These are phyloP conservation scores for Motacilla alba DNA, from an alignment of 2,113 vertebrate species.

Conservation along the genomic window DNA sequence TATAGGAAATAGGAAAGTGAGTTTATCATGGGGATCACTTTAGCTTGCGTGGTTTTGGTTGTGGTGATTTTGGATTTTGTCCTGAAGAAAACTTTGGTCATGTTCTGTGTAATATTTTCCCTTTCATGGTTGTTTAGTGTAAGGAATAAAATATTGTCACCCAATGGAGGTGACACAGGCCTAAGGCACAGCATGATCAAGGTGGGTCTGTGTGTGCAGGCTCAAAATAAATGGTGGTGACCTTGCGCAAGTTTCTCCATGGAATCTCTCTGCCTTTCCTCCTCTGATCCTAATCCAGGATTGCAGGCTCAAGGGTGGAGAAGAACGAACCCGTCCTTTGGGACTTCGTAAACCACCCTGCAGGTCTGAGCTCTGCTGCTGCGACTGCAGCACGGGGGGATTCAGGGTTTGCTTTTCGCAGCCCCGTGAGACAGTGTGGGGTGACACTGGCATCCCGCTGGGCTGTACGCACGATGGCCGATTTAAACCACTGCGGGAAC, in stretches of 20 bases:
- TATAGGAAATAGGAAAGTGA: neutral
- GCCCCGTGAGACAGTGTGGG: accelerated
- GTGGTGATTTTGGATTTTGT: neutral
- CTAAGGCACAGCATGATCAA: neutral
- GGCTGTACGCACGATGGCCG: accelerated
- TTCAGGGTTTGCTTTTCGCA: neutral
- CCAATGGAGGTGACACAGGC: neutral
- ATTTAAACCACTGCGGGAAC: neutral
- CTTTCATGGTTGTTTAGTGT: neutral
- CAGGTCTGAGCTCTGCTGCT: neutral
- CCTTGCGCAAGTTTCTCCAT: neutral
- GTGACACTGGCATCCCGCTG: neutral
- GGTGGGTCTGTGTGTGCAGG: neutral
- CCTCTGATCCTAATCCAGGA: neutral
- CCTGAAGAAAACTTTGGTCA: neutral
- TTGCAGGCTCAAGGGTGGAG: neutral
- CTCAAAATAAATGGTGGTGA: neutral
- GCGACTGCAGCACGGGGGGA: neutral
- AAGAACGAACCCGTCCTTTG: neutral
- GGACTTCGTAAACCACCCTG: neutral
- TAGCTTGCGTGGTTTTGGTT: neutral
- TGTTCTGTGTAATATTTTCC: neutral
- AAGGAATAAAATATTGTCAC: neutral
- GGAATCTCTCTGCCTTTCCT: neutral
- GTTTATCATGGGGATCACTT: neutral